phyloP scores from a whole-genome alignment of 2,797 vertebrate species.

The Poecilia gillii region DNA sequence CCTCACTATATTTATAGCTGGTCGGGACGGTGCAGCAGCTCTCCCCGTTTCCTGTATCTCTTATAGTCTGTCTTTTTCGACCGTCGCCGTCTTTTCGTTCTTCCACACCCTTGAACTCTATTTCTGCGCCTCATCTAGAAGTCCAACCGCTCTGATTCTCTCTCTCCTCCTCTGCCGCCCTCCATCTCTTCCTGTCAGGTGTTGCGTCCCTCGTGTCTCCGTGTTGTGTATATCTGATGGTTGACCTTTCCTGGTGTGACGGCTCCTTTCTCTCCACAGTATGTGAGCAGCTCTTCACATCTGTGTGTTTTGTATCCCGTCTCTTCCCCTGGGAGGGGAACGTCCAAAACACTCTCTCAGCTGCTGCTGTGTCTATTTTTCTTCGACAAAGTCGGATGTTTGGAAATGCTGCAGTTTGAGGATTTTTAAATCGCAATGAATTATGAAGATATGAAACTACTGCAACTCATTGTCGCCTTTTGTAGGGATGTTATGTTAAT shows the following conservation, averaged over 20 bases:
- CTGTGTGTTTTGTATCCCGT: constrained; percentile 64
- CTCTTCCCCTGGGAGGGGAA: constrained; percentile 39
- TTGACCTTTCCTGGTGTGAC: constrained; percentile 81
- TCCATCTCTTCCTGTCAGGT: constrained; percentile 72
- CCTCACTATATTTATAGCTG: constrained; percentile 75
- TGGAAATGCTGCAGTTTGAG: constrained; percentile 1
- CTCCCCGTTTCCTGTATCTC: constrained; percentile 66
- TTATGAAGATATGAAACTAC: not conserved
- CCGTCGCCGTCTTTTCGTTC: constrained; percentile 47
- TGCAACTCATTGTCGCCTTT: not conserved
- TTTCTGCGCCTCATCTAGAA: constrained; percentile 65
- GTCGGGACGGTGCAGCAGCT: constrained; percentile 50
- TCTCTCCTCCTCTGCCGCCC: constrained; percentile 52
- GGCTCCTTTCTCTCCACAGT: constrained; percentile 77
- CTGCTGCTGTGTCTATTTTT: constrained; percentile 63
- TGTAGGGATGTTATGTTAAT: not conserved
- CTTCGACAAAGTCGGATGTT: constrained; percentile 9
- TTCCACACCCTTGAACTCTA: constrained; percentile 71
- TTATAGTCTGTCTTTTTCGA: constrained; percentile 67
- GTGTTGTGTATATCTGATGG: constrained; percentile 78
- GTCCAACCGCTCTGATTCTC: constrained; percentile 36
- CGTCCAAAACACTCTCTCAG: constrained; percentile 57
- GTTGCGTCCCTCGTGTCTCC: constrained; percentile 67
- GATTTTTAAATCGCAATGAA: constrained; percentile 9
- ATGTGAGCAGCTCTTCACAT: constrained; percentile 40